These are phyloP conservation scores for Hemitrygon akajei DNA, from an alignment of 2,797 vertebrate species.

Conservation along the genomic window DNA sequence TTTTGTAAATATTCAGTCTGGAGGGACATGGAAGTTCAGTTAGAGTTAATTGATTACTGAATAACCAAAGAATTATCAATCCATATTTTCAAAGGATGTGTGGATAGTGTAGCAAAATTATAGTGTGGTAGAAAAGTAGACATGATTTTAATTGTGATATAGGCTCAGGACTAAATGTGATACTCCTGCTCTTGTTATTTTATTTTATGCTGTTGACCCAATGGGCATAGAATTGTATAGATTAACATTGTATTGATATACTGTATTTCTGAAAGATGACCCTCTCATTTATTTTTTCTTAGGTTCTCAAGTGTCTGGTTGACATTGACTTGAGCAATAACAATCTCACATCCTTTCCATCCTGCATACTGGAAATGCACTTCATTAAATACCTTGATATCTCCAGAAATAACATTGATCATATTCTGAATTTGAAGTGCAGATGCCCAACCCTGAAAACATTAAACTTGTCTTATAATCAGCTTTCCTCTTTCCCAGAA, in stretches of 20 bases:
- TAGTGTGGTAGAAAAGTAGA: too few species aligned
- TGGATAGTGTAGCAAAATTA: too few species aligned
- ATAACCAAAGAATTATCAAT: too few species aligned
- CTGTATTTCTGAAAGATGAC: neutral
- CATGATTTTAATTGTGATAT: too few species aligned
- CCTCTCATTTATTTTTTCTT: conserved; percentile 45
- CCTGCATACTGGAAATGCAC: conserved; percentile 69
- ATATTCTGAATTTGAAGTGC: conserved; percentile 52
- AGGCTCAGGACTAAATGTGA: too few species aligned
- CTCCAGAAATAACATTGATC: conserved; percentile 81
- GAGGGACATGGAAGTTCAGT: too few species aligned
- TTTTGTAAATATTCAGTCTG: too few species aligned
- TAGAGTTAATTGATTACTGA: too few species aligned
- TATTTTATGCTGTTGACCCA: neutral
- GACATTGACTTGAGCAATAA: conserved; percentile 88
- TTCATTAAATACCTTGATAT: conserved; percentile 71
- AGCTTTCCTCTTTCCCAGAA: conserved; percentile 63
- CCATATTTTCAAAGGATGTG: too few species aligned
- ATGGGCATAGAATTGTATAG: neutral
- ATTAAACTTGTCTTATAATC: conserved; percentile 84
- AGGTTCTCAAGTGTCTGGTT: conserved; percentile 76
- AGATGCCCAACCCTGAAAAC: conserved; percentile 69
- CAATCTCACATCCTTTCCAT: conserved; percentile 67
- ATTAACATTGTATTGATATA: neutral
- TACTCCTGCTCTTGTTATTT: neutral